These are phyloP conservation scores for Limanda limanda DNA, from an alignment of 2,113 vertebrate species.

Conservation along the genomic window DNA sequence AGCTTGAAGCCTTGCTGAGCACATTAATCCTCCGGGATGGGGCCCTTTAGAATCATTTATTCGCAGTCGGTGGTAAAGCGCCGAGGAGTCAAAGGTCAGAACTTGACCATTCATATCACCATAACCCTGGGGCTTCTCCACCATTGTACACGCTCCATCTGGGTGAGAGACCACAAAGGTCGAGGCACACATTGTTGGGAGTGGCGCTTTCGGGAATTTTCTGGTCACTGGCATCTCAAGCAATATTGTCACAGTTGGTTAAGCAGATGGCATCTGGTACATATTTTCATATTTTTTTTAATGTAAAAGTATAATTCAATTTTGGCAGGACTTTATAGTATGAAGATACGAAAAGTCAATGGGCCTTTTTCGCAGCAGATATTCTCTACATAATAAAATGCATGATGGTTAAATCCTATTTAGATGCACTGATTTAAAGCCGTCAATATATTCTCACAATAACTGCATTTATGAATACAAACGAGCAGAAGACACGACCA, in stretches of 20 bases:
- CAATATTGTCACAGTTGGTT: constrained; percentile 24
- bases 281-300: constrained; percentile 7
- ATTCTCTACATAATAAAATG: background rate
- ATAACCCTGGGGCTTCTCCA: constrained; percentile 59
- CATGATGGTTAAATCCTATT: background rate
- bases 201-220: constrained; percentile 36
- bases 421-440: background rate
- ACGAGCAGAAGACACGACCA: background rate
- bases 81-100: constrained; percentile 65
- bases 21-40: constrained; percentile 68
- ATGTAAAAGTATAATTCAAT: background rate
- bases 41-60: constrained; percentile 71
- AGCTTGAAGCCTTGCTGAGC: constrained; percentile 50
- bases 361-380: background rate
- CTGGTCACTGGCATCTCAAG: constrained; percentile 43
- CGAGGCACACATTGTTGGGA: constrained; percentile 27
- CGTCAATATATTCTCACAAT: background rate
- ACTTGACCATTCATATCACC: constrained; percentile 62
- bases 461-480: background rate
- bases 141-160: constrained; percentile 46
- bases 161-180: constrained; percentile 48
- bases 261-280: constrained; percentile 8
- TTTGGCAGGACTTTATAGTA: background rate
- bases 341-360: background rate
- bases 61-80: constrained; percentile 67